Conservation (phyloP, 2,113 vertebrate genomes). For the Chrysemys picta region DNA sequence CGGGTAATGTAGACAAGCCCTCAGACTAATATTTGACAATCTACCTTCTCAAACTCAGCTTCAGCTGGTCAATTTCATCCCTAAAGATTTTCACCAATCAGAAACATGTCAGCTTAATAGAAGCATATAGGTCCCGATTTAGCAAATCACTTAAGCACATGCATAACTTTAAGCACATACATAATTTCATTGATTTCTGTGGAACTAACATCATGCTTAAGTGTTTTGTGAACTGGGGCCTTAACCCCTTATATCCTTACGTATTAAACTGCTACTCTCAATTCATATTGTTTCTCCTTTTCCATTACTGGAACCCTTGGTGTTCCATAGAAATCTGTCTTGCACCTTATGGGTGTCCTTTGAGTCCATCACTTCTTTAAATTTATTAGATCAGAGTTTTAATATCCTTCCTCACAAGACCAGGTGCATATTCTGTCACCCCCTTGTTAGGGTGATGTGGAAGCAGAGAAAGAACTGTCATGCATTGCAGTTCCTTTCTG, state of each 20-base stretch:
- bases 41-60: not conserved
- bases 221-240: not conserved
- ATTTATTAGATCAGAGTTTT: not conserved
- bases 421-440: not conserved
- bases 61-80: not conserved
- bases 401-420: not conserved
- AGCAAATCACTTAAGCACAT: not conserved
- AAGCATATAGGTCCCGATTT: not conserved
- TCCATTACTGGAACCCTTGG: not conserved
- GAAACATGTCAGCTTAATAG: not conserved
- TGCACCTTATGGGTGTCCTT: not conserved
- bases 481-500: too few species aligned
- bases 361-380: not conserved
- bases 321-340: not conserved
- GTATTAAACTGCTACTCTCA: not conserved
- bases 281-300: not conserved
- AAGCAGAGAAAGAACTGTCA: too few species aligned
- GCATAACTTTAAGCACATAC: not conserved
- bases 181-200: not conserved
- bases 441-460: not conserved
- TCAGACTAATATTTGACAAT: not conserved
- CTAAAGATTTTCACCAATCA: not conserved
- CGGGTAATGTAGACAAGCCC: not conserved
- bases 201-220: slow-evolving; percentile 1
- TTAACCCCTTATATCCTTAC: not conserved